Evolutionary conservation across 2,888 invertebrate genomes (phyloP).

Genomic region (Drosophila koepferae): DNA sequence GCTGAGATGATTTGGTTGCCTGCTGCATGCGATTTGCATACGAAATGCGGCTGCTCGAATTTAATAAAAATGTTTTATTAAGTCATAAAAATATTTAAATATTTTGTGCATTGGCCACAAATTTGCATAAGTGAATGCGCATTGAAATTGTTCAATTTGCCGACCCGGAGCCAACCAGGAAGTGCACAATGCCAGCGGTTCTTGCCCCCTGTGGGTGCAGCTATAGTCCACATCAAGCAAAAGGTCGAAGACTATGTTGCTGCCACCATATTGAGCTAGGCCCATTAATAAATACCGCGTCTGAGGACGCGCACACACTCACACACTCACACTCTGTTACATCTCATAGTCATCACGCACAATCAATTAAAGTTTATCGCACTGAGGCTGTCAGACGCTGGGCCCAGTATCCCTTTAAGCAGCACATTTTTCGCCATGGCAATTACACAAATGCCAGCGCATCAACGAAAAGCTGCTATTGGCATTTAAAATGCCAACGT

Average conservation of each 20-base stretch:
- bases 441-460: constrained; percentile 73
- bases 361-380: constrained; percentile 76
- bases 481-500: constrained; percentile 65
- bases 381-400: constrained; percentile 47
- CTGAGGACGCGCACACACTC: constrained; percentile 24
- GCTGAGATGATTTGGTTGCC: constrained; percentile 14
- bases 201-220: constrained; percentile 51
- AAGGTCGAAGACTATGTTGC: neutral
- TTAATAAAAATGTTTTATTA: constrained; percentile 81
- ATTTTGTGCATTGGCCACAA: constrained; percentile 38
- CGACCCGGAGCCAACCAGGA: constrained; percentile 62
- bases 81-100: constrained; percentile 75
- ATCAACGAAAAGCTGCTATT: constrained; percentile 67
- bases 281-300: constrained; percentile 52
- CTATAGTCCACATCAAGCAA: constrained; percentile 20
- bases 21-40: constrained; percentile 76
- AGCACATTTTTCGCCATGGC: constrained; percentile 51
- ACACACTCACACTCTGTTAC: constrained; percentile 15
- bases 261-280: constrained; percentile 39
- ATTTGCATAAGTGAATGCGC: constrained; percentile 78
- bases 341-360: constrained; percentile 58
- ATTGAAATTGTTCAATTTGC: constrained; percentile 75
- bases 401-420: constrained; percentile 44
- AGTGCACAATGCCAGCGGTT: constrained; percentile 55
- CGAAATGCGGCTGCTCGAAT: constrained; percentile 72